Evolutionary conservation across 2,113 vertebrate genomes (phyloP).

Genomic region (Hippocampus guttulatus): DNA sequence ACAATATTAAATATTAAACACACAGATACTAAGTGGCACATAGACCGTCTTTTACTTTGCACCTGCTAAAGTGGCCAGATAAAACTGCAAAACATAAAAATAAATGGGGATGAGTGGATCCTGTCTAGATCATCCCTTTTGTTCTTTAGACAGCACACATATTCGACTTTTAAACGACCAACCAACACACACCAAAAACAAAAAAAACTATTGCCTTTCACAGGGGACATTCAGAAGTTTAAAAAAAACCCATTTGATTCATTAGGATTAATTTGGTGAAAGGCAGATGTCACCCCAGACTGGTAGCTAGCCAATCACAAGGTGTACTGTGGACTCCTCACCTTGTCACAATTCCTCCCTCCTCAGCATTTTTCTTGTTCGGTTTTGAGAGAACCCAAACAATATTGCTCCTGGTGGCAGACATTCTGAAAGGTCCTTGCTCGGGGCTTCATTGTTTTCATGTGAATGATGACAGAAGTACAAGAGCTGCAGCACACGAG

Average conservation of each 20-base stretch:
- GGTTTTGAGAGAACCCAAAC: conserved; percentile 10
- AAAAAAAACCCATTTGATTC: not conserved
- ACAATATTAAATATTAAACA: not conserved
- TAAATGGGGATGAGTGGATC: conserved; percentile 15
- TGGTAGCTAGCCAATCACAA: not conserved
- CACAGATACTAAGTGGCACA: not conserved
- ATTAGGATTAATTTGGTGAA: not conserved
- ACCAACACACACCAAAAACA: not conserved
- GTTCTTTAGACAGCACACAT: not conserved
- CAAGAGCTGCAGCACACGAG: conserved; percentile 25
- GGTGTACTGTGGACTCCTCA: not conserved
- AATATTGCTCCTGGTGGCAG: conserved; percentile 40
- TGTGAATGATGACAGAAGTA: conserved; percentile 52
- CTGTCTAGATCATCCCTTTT: not conserved
- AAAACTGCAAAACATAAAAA: conserved; percentile 25
- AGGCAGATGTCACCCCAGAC: not conserved
- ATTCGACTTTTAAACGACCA: not conserved
- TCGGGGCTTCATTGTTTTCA: conserved; percentile 25
- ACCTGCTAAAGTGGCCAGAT: conserved; percentile 21
- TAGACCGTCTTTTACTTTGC: not conserved
- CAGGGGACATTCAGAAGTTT: not conserved
- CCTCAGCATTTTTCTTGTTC: not conserved
- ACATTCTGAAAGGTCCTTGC: conserved; percentile 35
- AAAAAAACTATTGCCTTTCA: not conserved
- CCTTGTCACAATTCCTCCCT: not conserved